Percentiles rank a stretch among this genome's conserved stretches.
Conservation (phyloP, 2,888 invertebrate genomes). For the Sinelater perroti region DNA sequence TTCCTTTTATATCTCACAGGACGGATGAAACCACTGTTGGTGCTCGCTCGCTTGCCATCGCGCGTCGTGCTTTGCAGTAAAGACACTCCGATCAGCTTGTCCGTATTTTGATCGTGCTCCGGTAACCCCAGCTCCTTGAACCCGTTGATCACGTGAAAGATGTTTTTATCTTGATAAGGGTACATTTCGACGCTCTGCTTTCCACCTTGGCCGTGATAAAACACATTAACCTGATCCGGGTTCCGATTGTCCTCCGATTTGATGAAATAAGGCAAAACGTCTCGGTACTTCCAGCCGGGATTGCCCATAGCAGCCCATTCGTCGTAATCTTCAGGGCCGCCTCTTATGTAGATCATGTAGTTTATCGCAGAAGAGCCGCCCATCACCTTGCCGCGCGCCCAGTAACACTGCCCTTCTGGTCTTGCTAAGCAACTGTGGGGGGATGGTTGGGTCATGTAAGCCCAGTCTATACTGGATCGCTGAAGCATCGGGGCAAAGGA, state of each 20-base stretch:
- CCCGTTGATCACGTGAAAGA: slow-evolving; percentile 66
- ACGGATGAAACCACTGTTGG: slow-evolving; percentile 72
- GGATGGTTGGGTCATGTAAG: slow-evolving; percentile 73
- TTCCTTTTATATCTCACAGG: slow-evolving; percentile 66
- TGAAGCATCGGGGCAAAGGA: slow-evolving; percentile 69
- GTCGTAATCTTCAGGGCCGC: slow-evolving; percentile 69
- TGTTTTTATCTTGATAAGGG: slow-evolving; percentile 69
- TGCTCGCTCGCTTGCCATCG: slow-evolving; percentile 69
- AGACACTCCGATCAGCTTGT: slow-evolving; percentile 68
- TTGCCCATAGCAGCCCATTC: slow-evolving; percentile 71
- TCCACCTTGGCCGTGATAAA: slow-evolving; percentile 70
- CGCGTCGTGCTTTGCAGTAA: slow-evolving; percentile 70
- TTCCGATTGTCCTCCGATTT: slow-evolving; percentile 72
- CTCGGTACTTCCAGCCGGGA: slow-evolving; percentile 69
- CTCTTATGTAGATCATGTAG: slow-evolving; percentile 72
- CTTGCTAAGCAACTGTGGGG: slow-evolving; percentile 68
- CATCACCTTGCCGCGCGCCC: slow-evolving; percentile 72
- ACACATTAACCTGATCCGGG: slow-evolving; percentile 62
- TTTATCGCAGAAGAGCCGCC: slow-evolving; percentile 75
- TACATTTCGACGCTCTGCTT: slow-evolving; percentile 72
- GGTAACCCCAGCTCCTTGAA: slow-evolving; percentile 71
- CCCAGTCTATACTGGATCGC: slow-evolving; percentile 74
- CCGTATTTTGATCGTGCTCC: slow-evolving; percentile 67
- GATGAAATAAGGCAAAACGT: slow-evolving; percentile 75
- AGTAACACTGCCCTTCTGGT: slow-evolving; percentile 66